Evolutionary conservation across 2,797 vertebrate genomes (phyloP).

Genomic region (Pagetopsis macropterus): DNA sequence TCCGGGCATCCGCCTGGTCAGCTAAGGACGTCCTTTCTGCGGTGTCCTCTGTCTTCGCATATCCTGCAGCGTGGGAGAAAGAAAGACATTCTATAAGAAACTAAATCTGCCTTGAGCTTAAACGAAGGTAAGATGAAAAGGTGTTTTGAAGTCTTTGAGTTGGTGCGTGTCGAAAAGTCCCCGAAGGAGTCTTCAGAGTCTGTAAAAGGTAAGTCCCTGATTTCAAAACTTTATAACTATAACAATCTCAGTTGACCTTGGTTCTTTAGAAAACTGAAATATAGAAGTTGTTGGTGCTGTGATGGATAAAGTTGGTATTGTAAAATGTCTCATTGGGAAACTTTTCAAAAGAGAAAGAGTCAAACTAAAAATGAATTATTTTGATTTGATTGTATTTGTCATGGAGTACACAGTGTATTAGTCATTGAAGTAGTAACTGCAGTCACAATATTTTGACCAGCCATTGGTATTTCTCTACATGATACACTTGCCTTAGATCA

Average conservation of each 20-base stretch:
- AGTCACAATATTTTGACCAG: background rate
- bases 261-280: background rate
- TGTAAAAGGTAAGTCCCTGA: slow-evolving; percentile 11
- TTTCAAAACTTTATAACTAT: slow-evolving; percentile 13
- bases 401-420: background rate
- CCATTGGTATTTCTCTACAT: slow-evolving; percentile 12
- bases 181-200: slow-evolving; percentile 25
- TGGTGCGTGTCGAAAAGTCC: background rate
- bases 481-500: slow-evolving; percentile 1
- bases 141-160: slow-evolving; percentile 36
- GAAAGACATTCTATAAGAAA: slow-evolving; percentile 33
- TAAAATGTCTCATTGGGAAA: background rate
- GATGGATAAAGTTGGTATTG: background rate
- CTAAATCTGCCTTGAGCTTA: slow-evolving; percentile 22
- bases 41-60: slow-evolving; percentile 95
- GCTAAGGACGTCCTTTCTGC: slow-evolving; percentile 95
- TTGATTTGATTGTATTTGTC: background rate
- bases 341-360: slow-evolving; percentile 1
- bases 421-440: background rate
- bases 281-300: background rate
- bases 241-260: slow-evolving; percentile 6
- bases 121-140: slow-evolving; percentile 49
- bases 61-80: slow-evolving; percentile 83
- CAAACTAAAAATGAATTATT: background rate
- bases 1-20: slow-evolving; percentile 94